These are phyloP conservation scores for Danio tinwini DNA, from an alignment of 2,797 vertebrate species.

Conservation along the genomic window DNA sequence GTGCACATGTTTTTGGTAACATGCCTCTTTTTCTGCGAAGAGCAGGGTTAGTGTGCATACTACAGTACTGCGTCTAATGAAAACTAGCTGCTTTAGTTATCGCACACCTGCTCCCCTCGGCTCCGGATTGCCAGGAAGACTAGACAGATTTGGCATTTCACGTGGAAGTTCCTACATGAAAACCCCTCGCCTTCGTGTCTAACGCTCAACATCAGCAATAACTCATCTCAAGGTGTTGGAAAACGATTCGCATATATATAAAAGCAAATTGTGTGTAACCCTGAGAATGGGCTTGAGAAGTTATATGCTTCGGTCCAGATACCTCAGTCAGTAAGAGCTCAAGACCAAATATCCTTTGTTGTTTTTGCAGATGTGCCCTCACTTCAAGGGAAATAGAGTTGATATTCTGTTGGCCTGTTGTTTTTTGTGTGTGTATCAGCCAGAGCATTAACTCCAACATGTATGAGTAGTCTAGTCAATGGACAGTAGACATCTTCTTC, in stretches of 20 bases:
- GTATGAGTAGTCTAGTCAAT: neutral
- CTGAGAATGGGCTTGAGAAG: conserved; percentile 76
- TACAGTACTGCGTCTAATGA: conserved; percentile 60
- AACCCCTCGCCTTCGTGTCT: conserved; percentile 47
- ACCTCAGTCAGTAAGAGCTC: conserved; percentile 61
- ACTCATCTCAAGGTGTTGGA: conserved; percentile 62
- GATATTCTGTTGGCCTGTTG: conserved; percentile 4
- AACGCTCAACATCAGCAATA: conserved; percentile 53
- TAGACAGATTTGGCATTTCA: conserved; percentile 70
- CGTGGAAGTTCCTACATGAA: conserved; percentile 62
- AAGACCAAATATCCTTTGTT: conserved; percentile 66
- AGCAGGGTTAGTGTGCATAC: conserved; percentile 46
- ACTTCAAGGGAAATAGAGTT: conserved; percentile 69
- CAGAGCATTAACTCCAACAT: neutral
- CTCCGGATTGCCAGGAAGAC: conserved; percentile 74
- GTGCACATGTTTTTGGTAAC: conserved; percentile 69
- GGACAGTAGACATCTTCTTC: neutral
- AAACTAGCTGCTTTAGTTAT: conserved; percentile 47
- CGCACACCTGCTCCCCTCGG: conserved; percentile 61
- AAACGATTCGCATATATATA: conserved; percentile 47
- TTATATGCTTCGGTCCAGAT: conserved; percentile 60
- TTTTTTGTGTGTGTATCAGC: neutral
- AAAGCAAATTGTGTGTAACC: conserved; percentile 69
- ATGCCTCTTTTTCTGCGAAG: conserved; percentile 65
- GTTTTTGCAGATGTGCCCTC: conserved; percentile 52